Evolutionary conservation across 1,140 invertebrate species (phyloP), one percentile per base, ranked within the genome.

Genomic region (Camponotus floridanus): DNA sequence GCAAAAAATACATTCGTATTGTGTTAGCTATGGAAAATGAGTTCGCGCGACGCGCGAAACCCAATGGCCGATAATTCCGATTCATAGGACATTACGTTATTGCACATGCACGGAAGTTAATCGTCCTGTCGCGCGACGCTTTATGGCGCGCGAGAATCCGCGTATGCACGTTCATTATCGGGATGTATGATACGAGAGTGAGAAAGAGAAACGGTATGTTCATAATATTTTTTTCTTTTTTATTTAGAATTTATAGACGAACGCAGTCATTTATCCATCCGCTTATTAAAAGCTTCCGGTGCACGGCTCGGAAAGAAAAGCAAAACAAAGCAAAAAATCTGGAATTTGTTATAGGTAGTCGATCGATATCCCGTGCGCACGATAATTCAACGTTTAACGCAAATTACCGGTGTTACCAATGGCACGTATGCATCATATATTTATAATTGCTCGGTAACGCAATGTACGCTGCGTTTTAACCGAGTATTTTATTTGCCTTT

Each of bases 31-130:
- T 42, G 79, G 51, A 55, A 73, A 81, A 81, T 73, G 79, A 81
- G 79, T 33, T n/a, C 48, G 26, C 26, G 45, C 15, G 67, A 48
- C 55, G 51, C 48, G 48, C 48, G 15, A 18, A 59, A 42, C 36
- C 33, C 78, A 36, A 70, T 68, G 78, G 39, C 67, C 79, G 61
- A 81, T 81, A 81, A 81, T 81, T 59, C 67, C 79, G 51, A 81
- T 81, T 81, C 79, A 61, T n/a, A 48, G 64, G 45, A 21, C 64
- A 80, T 73, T 81, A 73, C 79, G 79, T 51, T 61, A 81, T 73
- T 73, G 79, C 79, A 70, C 33, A 70, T 42, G 64, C 78, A 81
- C 51, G 79, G 67, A 81, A 81, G 79, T 81, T 81, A 81, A 81
- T 81, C 67, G 79, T 73, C 67, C 79, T 81, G 79, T 73, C 79